Percentiles rank a stretch among this genome's conserved stretches.
These are phyloP conservation scores for Drosophila basisetae DNA, from an alignment of 2,888 invertebrate genomes.

Conservation along the genomic window DNA sequence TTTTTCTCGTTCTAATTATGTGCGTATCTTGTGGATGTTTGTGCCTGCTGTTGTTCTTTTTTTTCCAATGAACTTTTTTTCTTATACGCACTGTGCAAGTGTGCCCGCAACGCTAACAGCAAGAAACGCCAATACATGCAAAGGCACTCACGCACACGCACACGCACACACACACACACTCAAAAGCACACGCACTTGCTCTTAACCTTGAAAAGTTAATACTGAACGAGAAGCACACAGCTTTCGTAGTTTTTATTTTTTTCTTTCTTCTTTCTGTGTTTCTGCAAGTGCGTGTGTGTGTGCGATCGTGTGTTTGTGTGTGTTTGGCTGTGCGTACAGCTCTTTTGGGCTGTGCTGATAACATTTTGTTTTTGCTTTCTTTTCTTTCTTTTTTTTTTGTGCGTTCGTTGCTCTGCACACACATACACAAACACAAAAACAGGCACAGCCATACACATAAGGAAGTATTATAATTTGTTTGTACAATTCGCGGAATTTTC, in stretches of 20 bases:
- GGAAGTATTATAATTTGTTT: constrained; percentile 33
- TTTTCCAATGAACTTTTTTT: constrained; percentile 35
- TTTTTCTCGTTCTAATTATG: constrained; percentile 44
- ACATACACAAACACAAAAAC: background rate
- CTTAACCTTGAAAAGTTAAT: constrained; percentile 74
- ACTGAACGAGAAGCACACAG: constrained; percentile 47
- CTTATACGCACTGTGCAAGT: constrained; percentile 60
- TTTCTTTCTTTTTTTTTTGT: constrained; percentile 51
- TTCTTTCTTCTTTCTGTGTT: constrained; percentile 46
- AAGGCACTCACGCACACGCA: constrained; percentile 14
- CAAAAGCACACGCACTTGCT: constrained; percentile 73
- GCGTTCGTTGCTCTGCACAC: constrained; percentile 56
- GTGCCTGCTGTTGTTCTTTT: constrained; percentile 31
- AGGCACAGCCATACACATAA: constrained; percentile 3
- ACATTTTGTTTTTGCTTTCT: constrained; percentile 72
- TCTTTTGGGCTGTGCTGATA: constrained; percentile 65
- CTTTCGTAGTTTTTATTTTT: constrained; percentile 39
- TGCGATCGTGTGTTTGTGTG: background rate
- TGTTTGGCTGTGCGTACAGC: constrained; percentile 34
- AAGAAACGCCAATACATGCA: constrained; percentile 41
- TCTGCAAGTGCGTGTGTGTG: constrained; percentile 25
- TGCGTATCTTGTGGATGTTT: constrained; percentile 47
- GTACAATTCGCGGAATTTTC: constrained; percentile 42
- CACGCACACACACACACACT: constrained; percentile 24
- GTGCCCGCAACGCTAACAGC: constrained; percentile 46